phyloP scores from a whole-genome alignment of 2,888 invertebrate genomes.

The Xestia ashworthii region DNA sequence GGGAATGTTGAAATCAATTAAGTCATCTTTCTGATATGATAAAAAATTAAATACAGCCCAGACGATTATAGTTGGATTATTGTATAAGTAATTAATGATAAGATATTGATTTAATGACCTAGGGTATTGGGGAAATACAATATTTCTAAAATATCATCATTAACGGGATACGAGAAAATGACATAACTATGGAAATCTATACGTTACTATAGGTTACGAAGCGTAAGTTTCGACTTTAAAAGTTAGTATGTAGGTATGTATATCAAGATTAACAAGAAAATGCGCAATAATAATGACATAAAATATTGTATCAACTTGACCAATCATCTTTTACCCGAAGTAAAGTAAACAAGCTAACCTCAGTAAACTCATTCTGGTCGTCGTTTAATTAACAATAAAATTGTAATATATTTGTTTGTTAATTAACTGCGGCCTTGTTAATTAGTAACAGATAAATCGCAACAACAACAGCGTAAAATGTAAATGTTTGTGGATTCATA shows the following conservation, averaged over 20 bases:
- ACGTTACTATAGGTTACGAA: not conserved
- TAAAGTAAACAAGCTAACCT: slow-evolving; percentile 9
- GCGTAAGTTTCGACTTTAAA: too few species aligned
- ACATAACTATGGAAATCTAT: not conserved
- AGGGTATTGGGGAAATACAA: not conserved
- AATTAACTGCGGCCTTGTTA: slow-evolving; percentile 57
- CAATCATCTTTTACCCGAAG: slow-evolving; percentile 2
- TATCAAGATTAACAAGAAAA: not conserved
- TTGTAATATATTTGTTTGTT: slow-evolving; percentile 44
- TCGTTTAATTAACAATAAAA: slow-evolving; percentile 49
- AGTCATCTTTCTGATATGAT: not conserved
- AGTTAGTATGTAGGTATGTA: not conserved
- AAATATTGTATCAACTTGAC: slow-evolving; percentile 1
- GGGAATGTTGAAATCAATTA: not conserved
- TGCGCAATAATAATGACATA: not conserved
- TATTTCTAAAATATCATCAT: not conserved
- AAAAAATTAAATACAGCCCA: not conserved
- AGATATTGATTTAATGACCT: not conserved
- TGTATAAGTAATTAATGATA: not conserved
- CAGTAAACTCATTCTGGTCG: slow-evolving; percentile 28
- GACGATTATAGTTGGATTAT: slow-evolving; percentile 4
- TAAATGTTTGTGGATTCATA: slow-evolving; percentile 43
- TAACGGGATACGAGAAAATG: not conserved
- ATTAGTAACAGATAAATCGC: slow-evolving; percentile 56
- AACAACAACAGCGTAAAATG: slow-evolving; percentile 34